phyloP scores from a whole-genome alignment of 2,888 invertebrate genomes.

The Lydus trimaculatus region DNA sequence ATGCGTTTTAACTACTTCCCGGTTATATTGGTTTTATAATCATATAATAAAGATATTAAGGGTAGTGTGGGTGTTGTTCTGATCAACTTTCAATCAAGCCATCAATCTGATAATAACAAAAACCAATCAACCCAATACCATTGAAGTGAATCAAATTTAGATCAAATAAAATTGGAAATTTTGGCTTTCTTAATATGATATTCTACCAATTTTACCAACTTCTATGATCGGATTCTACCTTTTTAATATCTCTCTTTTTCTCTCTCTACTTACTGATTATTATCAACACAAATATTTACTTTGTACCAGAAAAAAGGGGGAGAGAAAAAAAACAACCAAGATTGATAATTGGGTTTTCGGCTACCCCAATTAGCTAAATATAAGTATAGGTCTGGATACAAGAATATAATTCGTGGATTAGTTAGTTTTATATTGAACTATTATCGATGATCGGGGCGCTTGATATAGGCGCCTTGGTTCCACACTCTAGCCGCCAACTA shows the following conservation, averaged over 20 bases:
- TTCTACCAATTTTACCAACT: slow-evolving; percentile 5
- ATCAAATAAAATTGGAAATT: too few relatives aligned
- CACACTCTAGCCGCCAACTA: slow-evolving; percentile 31
- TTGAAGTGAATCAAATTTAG: slow-evolving; percentile 16
- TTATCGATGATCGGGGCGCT: slow-evolving; percentile 54
- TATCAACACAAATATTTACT: slow-evolving; percentile 51
- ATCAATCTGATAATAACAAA: slow-evolving; percentile 26
- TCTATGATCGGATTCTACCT: slow-evolving; percentile 27
- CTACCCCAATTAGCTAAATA: slow-evolving; percentile 59
- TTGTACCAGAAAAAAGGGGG: slow-evolving; percentile 22
- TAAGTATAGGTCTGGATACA: slow-evolving; percentile 55
- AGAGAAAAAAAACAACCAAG: slow-evolving; percentile 46
- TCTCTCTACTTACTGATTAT: slow-evolving; percentile 35
- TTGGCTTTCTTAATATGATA: too few relatives aligned
- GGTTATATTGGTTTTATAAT: slow-evolving; percentile 26
- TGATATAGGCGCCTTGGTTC: slow-evolving; percentile 52
- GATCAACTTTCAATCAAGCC: slow-evolving; percentile 38
- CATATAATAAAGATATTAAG: slow-evolving; percentile 39
- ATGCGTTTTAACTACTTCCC: slow-evolving; percentile 30
- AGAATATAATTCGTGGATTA: slow-evolving; percentile 55
- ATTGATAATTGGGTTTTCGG: slow-evolving; percentile 58
- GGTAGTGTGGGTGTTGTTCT: slow-evolving; percentile 43
- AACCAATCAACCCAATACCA: slow-evolving; percentile 27
- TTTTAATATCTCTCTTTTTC: too few relatives aligned
- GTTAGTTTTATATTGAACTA: slow-evolving; percentile 53